Evolutionary conservation across 2,113 vertebrate genomes (phyloP).

Genomic region (Podilymbus podiceps): DNA sequence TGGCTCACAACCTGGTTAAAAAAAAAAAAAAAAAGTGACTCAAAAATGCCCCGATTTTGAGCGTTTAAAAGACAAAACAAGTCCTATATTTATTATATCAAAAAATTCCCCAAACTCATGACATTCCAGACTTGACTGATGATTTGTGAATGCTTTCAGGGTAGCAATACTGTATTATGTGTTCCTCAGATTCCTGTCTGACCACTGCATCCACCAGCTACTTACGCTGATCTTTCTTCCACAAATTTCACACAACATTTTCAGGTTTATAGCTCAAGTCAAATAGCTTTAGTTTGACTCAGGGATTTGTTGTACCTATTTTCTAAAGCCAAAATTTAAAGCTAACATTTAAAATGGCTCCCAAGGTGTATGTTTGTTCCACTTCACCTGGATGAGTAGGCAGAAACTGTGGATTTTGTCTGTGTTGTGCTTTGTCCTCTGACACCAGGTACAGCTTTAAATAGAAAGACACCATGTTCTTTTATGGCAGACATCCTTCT

Average conservation of each 20-base stretch:
- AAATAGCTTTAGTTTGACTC: neutral
- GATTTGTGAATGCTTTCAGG: constrained; percentile 27
- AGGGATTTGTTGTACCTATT: neutral
- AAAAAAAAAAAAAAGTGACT: neutral
- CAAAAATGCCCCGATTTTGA: neutral
- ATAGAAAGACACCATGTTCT: neutral
- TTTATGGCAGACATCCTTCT: neutral
- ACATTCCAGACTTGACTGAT: constrained; percentile 20
- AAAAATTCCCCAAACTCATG: constrained; percentile 23
- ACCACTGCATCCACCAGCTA: neutral
- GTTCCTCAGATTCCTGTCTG: constrained; percentile 1
- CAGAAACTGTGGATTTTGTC: neutral
- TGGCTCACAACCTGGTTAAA: neutral
- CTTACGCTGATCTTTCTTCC: neutral
- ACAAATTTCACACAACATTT: neutral
- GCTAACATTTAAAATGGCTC: neutral
- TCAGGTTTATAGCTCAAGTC: neutral
- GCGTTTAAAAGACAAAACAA: constrained; percentile 15
- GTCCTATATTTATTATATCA: constrained; percentile 19
- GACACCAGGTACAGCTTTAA: neutral
- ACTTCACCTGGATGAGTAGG: neutral
- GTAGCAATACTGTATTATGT: neutral
- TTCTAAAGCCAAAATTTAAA: neutral
- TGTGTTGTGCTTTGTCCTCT: neutral
- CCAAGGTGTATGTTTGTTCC: neutral